A percentile compares a stretch with the other conserved stretches of the same genome.
These are phyloP conservation scores for Xenopus borealis DNA, from an alignment of 2,113 vertebrate genomes.

Conservation along the genomic window DNA sequence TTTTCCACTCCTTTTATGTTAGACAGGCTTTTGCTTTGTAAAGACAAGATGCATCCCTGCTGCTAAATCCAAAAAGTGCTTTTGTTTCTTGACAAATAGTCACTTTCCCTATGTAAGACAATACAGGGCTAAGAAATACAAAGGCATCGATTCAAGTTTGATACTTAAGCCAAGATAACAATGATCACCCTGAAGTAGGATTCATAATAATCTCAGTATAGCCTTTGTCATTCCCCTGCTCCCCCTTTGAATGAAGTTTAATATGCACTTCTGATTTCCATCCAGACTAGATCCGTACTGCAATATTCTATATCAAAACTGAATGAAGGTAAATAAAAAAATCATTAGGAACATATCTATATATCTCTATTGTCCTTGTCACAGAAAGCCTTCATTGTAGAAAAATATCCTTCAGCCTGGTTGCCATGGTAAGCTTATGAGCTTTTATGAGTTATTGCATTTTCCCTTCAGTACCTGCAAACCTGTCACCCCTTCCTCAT, in stretches of 20 bases:
- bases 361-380: slow-evolving; percentile 8
- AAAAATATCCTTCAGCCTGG: not conserved
- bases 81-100: not conserved
- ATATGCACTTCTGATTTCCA: not conserved
- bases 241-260: not conserved
- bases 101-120: not conserved
- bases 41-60: not conserved
- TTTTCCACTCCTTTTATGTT: not conserved
- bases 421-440: slow-evolving; percentile 5
- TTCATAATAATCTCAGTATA: not conserved
- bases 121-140: not conserved
- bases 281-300: not conserved
- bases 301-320: not conserved
- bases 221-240: not conserved
- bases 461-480: not conserved
- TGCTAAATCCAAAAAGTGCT: slow-evolving; percentile 4
- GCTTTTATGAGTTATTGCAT: slow-evolving; percentile 1
- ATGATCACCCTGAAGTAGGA: not conserved
- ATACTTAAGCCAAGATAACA: not conserved
- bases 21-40: not conserved
- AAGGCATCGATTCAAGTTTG: not conserved
- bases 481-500: not conserved
- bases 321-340: not conserved
- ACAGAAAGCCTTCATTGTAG: not conserved
- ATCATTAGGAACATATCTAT: not conserved